Conservation (phyloP, 2,113 vertebrate species). For the Oostethus manadensis region DNA sequence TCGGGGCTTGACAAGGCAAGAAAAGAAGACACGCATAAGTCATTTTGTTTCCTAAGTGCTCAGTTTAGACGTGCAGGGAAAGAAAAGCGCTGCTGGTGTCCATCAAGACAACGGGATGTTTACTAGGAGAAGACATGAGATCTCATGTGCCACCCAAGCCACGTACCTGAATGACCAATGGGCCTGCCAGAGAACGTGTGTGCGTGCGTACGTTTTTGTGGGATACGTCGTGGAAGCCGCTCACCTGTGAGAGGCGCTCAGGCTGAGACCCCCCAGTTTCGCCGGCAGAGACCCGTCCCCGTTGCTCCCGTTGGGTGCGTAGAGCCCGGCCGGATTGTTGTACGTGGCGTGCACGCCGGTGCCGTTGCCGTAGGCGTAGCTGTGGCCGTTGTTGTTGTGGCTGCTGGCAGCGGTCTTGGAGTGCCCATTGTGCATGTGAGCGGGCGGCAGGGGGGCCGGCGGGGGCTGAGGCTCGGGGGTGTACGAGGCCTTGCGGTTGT, state of each 20-base stretch:
- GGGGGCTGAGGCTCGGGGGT: conserved; percentile 49
- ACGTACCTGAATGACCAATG: too few relatives aligned
- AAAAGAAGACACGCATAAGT: background rate
- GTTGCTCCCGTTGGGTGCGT: conserved; percentile 66
- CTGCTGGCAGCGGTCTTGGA: conserved; percentile 37
- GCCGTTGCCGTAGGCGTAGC: conserved; percentile 43
- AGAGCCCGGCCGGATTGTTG: conserved; percentile 75
- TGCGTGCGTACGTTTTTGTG: background rate
- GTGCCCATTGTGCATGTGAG: conserved; percentile 70
- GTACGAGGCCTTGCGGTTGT: conserved; percentile 66
- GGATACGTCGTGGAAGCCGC: background rate
- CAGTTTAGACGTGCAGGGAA: too few relatives aligned
- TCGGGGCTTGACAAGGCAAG: conserved; percentile 74
- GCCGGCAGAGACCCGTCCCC: conserved; percentile 70
- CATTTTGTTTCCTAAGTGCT: too few relatives aligned
- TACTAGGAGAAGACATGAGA: too few relatives aligned
- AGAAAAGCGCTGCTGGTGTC: too few relatives aligned
- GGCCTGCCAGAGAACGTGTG: too few relatives aligned
- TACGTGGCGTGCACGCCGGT: conserved; percentile 62
- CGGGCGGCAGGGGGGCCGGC: conserved; percentile 41
- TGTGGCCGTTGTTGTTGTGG: conserved; percentile 53
- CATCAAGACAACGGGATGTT: too few relatives aligned
- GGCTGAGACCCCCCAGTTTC: conserved; percentile 81
- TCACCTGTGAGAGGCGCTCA: conserved; percentile 81
- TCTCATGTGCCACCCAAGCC: too few relatives aligned